Percentiles rank a stretch among this genome's conserved stretches.
phyloP scores from a whole-genome alignment of 2,888 invertebrate species.

The Drosophila siamana region DNA sequence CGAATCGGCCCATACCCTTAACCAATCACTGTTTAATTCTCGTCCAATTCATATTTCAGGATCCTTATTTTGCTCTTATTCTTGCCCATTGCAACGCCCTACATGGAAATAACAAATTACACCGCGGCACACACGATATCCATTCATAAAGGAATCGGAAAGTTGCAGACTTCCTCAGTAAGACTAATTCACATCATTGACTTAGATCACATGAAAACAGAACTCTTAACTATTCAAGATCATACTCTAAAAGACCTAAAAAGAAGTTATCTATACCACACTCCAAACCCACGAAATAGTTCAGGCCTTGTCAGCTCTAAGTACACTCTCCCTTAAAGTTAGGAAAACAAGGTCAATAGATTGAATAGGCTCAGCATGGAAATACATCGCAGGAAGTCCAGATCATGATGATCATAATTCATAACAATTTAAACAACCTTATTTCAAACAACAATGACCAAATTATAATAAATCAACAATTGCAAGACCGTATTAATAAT shows the following conservation, averaged over 20 bases:
- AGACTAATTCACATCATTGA: not conserved
- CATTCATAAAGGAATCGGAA: too few relatives aligned
- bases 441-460: constrained; percentile 1
- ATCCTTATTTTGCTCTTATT: too few relatives aligned
- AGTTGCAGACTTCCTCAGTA: too few relatives aligned
- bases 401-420: constrained; percentile 2
- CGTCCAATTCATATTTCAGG: too few relatives aligned
- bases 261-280: not conserved
- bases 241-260: not conserved
- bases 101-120: too few relatives aligned
- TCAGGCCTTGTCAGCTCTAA: not conserved
- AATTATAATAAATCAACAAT: not conserved
- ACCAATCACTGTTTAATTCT: not conserved
- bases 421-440: constrained; percentile 1
- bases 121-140: too few relatives aligned
- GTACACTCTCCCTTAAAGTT: not conserved
- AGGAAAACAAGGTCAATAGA: constrained; percentile 1
- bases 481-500: not conserved
- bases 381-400: constrained; percentile 8
- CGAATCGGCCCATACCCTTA: not conserved
- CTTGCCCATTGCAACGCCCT: too few relatives aligned
- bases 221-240: not conserved
- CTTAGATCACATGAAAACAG: not conserved
- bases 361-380: not conserved
- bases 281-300: not conserved